phyloP scores from a whole-genome alignment of 1,140 invertebrate species.

The Aricia agestis region DNA sequence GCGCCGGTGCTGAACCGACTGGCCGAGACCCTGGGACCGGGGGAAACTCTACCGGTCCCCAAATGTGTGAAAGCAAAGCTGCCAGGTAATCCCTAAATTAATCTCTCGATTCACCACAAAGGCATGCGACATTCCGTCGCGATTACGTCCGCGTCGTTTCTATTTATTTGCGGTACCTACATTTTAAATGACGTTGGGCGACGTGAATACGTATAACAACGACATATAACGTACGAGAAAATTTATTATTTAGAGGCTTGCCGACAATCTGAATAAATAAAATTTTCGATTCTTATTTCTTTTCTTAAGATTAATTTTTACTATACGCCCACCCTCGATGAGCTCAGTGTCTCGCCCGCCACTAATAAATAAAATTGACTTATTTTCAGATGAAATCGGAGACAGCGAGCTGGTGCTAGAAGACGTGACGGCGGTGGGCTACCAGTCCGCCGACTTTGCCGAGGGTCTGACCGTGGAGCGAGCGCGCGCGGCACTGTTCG shows the following conservation, averaged over 20 bases:
- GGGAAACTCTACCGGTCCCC: conserved; percentile 73
- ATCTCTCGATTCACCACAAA: not conserved
- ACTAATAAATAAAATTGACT: not conserved
- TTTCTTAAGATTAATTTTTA: too few relatives aligned
- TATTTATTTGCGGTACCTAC: not conserved
- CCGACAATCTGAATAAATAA: too few relatives aligned
- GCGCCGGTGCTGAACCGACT: conserved; percentile 60
- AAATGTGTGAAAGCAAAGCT: conserved; percentile 58
- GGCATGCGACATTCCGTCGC: not conserved
- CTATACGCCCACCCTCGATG: too few relatives aligned
- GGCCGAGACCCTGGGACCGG: conserved; percentile 57
- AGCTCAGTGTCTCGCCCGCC: too few relatives aligned
- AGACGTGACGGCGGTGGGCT: conserved; percentile 69
- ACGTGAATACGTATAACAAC: too few relatives aligned
- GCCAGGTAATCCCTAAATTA: conserved; percentile 39
- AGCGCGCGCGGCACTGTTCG: conserved; percentile 79
- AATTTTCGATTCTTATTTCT: too few relatives aligned
- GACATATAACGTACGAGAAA: too few relatives aligned
- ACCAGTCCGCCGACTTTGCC: conserved; percentile 78
- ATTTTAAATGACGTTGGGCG: not conserved
- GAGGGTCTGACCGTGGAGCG: conserved; percentile 82
- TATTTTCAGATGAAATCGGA: conserved; percentile 71
- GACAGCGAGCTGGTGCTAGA: conserved; percentile 78
- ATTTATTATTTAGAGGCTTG: too few relatives aligned
- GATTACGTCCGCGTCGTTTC: not conserved